Base-by-base conservation (phyloP, 2,797 vertebrate species). In the Poeciliopsis gracilis region DNA sequence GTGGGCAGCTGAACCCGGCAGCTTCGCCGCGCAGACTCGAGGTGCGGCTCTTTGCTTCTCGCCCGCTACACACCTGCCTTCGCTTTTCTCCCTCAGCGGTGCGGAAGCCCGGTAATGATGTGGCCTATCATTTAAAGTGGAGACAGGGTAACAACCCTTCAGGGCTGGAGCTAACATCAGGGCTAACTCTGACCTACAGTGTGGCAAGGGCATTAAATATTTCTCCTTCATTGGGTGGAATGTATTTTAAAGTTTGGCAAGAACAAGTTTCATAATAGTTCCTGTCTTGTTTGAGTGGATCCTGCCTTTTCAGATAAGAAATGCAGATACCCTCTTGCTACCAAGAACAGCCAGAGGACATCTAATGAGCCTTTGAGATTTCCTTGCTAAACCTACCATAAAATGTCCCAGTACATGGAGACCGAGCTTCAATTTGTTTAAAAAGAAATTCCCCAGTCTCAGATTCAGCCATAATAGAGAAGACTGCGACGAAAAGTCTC, bases 311-410 rank as follows among this genome's bases (percentile, higher is more conserved):
- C 80, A 91, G 73, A 94, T 94, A 93, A 92, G 93, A 96, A 94
- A 93, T 95, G 93, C 94, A 95, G 94, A 94, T 95, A 91, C 88
- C 92, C 93, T 94, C 94, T 94, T 92, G 91, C 88, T 85, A 84
- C 88, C 87, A 78, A 84, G 86, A 89, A 86, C 81, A 92, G 93
- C 90, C 86, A 87, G 89, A 90, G 91, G 92, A 94, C 92, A 89
- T 88, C 93, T 96, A 96, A 96, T 95, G 95, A 96, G 93, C 94
- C 95, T 94, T 94, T 95, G 93, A 94, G 90, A 95, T 94, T 94
- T 87, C 92, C 84, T 84, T 88, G 92, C 92, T 95, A 95, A 95
- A 95, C 93, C 93, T 93, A 86, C 82, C 91, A 92, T 94, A 93
- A 95, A 95, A 95, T 93, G 88, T 87, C 84, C 36, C 36, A 69